phyloP scores from a whole-genome alignment of 2,113 vertebrate genomes.

The Tympanuchus pallidicinctus region DNA sequence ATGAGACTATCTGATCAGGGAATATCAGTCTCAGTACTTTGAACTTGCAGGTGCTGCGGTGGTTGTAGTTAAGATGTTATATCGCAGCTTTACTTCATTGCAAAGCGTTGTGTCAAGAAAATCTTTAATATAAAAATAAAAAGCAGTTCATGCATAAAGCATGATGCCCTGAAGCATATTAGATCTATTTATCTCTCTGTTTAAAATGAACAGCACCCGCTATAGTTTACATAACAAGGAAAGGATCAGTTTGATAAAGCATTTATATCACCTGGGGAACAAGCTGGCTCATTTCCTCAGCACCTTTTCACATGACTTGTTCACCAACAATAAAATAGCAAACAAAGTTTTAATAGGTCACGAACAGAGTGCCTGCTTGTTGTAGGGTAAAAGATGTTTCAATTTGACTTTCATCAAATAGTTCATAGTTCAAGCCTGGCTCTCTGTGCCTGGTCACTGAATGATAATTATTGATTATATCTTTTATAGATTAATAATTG shows the following conservation, averaged over 20 bases:
- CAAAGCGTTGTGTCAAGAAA: slow-evolving; percentile 73
- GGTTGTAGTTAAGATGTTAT: slow-evolving; percentile 72
- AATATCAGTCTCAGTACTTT: slow-evolving; percentile 70
- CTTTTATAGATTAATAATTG: slow-evolving; percentile 49
- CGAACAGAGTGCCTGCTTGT: slow-evolving; percentile 64
- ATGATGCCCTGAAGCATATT: slow-evolving; percentile 84
- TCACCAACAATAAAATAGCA: slow-evolving; percentile 79
- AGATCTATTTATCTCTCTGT: slow-evolving; percentile 86
- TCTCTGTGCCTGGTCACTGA: slow-evolving; percentile 62
- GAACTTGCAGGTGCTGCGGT: slow-evolving; percentile 53
- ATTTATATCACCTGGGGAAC: slow-evolving; percentile 82
- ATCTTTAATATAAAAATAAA: slow-evolving; percentile 83
- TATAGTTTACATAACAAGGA: slow-evolving; percentile 86
- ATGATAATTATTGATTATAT: slow-evolving; percentile 51
- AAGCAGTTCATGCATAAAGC: slow-evolving; percentile 86
- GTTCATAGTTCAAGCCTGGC: slow-evolving; percentile 26
- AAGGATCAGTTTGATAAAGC: slow-evolving; percentile 85
- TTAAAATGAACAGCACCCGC: slow-evolving; percentile 80
- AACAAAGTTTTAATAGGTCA: slow-evolving; percentile 85
- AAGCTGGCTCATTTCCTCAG: slow-evolving; percentile 79
- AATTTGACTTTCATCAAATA: slow-evolving; percentile 48
- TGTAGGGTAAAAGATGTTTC: slow-evolving; percentile 47
- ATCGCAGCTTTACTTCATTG: slow-evolving; percentile 58
- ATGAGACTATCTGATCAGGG: slow-evolving; percentile 65
- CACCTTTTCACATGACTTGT: slow-evolving; percentile 80